Evolutionary conservation across 2,113 vertebrate species (phyloP), one percentile per base, ranked within the genome.

Genomic region (Aramus guarauna): DNA sequence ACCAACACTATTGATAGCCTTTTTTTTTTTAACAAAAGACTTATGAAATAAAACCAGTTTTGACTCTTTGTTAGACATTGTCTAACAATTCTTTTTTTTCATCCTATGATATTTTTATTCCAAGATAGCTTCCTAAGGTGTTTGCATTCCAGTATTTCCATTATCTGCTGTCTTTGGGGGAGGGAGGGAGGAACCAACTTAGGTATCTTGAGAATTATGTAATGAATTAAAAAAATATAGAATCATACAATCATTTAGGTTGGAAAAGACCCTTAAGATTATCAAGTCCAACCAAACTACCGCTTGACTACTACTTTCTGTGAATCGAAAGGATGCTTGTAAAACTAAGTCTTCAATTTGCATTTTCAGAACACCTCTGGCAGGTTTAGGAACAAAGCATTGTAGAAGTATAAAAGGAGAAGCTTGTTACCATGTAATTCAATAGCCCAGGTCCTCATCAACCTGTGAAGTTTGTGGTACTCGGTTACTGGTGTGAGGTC

Each of bases 401-500:
- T 90, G 50, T 45, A 56, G 58, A 90, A 55, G 14, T 47, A 9
- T 62, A 15, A 52, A 78, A 69, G 37, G 41, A 78, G 36, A 26
- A 80, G 39, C 34, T 27, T 56, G 32, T 47, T 93, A 16, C 63
- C 11, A 5, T 10, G 18, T 75, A 85, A 43, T n/a, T 85, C 23
- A 3, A 2, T 47, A 82, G 9, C 43, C n/a, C n/a, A n/a, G 45
- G 9, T 79, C 67, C 17, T 80, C 56, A 30, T 66, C 59, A 77
- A 2, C 26, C 63, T 56, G 48, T 32, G 50, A 72, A 58, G n/a
- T 73, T 23, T 88, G 75, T 85, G 39, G 15, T 62, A 36, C 47
- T 58, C 22, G 3, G 39, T 69, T 47, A 43, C 21, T 71, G 0
- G 3, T 2, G 1, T 0, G 0, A 62, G 15, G 8, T 60, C 55